Base-by-base conservation (phyloP, 2,888 invertebrate species). In the Nymphalis polychloros region DNA sequence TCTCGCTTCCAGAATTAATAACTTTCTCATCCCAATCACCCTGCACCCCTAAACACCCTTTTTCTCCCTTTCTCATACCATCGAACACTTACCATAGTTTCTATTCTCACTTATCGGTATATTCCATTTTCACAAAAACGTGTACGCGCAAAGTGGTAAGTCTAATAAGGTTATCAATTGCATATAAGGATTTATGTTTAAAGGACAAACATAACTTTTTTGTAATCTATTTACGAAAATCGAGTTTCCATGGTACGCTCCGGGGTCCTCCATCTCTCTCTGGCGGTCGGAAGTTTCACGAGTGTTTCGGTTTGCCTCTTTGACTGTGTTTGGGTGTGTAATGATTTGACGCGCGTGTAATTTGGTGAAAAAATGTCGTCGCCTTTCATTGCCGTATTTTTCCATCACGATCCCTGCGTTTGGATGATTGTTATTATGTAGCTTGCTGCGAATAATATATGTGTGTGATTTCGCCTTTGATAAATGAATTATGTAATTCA, bases 1-100 rank as follows among this genome's bases (percentile, higher is more conserved):
- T 86, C 86, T 88, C 90, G 88, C 90, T 88, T 88, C 89, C 86
- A 90, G 92, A 91, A 92, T 92, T 92, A 91, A 91, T 92, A 92
- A 92, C 92, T 91, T 90, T 88, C 87, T 85, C 84, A 77, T 81
- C 83, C 86, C 84, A 84, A 67, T 78, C 74, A 76, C 77, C 69
- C 76, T 76, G 72, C 77, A 72, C 77, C 73, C 79, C 79, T 75
- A 76, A 78, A 78, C 76, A 69, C 70, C 79, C 73, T 77, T 79
- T 78, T 75, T 68, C 71, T 82, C 77, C 73, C 75, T 70, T 73
- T 77, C 78, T 84, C 77, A 78, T 75, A 71, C 80, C 78, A 77
- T 75, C n/a, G 35, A 69, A 59, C 77, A 75, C 71, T 70, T 80
- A 82, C 82, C 73, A 75, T 70, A 72, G 73, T 82, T 79, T 75